Conservation (phyloP, 92 coral and sea anemone genomes). For the Nematostella vectensis region DNA sequence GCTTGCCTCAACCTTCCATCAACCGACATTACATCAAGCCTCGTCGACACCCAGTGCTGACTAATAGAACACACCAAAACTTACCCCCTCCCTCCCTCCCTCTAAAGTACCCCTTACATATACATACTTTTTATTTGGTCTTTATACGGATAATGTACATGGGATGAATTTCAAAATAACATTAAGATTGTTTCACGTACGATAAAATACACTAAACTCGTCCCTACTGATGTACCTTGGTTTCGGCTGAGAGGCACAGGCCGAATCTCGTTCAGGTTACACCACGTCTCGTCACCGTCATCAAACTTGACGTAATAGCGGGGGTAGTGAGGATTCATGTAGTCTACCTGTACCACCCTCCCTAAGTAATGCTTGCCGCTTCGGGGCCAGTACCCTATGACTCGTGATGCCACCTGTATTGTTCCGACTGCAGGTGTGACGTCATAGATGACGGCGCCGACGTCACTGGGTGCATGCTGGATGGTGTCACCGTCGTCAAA, state of each 20-base stretch:
- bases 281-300: slow-evolving; percentile 44
- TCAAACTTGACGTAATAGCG: slow-evolving; percentile 39
- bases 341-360: slow-evolving; percentile 30
- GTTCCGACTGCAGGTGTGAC: slow-evolving; percentile 40
- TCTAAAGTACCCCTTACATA: too few relatives aligned
- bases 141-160: too few relatives aligned
- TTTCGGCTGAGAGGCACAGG: slow-evolving; percentile 28
- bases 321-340: slow-evolving; percentile 43
- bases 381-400: slow-evolving; percentile 37
- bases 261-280: slow-evolving; percentile 29
- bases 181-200: too few relatives aligned
- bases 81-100: too few relatives aligned
- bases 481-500: slow-evolving; percentile 51
- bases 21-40: too few relatives aligned
- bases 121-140: too few relatives aligned
- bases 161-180: too few relatives aligned
- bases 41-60: too few relatives aligned
- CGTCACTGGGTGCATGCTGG: slow-evolving; percentile 43
- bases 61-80: too few relatives aligned
- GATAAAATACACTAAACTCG: too few relatives aligned
- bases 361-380: slow-evolving; percentile 21
- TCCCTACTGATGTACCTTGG: slow-evolving; percentile 43
- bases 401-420: slow-evolving; percentile 36
- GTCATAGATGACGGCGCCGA: slow-evolving; percentile 40
- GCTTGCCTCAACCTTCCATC: too few relatives aligned